A percentile compares a stretch with the other conserved stretches of the same genome.
These are phyloP conservation scores for Enteromius radiatus DNA, from an alignment of 2,797 vertebrate genomes.

Conservation along the genomic window DNA sequence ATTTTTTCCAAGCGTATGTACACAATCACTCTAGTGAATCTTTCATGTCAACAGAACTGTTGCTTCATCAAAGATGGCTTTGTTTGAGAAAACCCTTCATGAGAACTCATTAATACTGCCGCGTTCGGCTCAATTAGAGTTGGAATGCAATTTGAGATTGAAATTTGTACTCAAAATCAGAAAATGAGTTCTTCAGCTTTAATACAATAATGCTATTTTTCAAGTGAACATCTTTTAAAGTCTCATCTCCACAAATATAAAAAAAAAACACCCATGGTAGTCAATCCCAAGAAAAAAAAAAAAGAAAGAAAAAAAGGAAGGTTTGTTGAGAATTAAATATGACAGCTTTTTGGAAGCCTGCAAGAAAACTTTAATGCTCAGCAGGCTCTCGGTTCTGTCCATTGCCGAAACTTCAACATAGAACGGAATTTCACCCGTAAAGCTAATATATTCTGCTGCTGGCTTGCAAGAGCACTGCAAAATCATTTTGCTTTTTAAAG, in stretches of 20 bases:
- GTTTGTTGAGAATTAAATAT: not conserved
- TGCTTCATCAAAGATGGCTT: conserved; percentile 3
- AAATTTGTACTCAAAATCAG: conserved; percentile 30
- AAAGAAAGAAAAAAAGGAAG: too few species aligned
- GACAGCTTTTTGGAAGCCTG: not conserved
- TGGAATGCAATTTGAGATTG: not conserved
- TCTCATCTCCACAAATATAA: not conserved
- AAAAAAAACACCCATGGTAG: not conserved
- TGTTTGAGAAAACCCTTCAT: not conserved
- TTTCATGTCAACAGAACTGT: not conserved
- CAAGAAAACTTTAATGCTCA: not conserved
- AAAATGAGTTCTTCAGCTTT: not conserved
- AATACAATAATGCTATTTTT: not conserved
- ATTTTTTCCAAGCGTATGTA: not conserved
- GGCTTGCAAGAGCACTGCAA: not conserved
- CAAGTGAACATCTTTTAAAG: not conserved
- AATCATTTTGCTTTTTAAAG: not conserved
- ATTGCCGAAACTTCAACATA: not conserved
- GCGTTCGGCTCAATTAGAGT: not conserved
- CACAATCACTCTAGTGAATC: not conserved
- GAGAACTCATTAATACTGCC: not conserved
- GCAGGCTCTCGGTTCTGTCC: not conserved
- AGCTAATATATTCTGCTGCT: conserved; percentile 9
- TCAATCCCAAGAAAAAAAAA: too few species aligned
- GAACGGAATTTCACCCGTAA: not conserved